phyloP scores from a whole-genome alignment of 2,797 vertebrate genomes.

The Vireo griseus region DNA sequence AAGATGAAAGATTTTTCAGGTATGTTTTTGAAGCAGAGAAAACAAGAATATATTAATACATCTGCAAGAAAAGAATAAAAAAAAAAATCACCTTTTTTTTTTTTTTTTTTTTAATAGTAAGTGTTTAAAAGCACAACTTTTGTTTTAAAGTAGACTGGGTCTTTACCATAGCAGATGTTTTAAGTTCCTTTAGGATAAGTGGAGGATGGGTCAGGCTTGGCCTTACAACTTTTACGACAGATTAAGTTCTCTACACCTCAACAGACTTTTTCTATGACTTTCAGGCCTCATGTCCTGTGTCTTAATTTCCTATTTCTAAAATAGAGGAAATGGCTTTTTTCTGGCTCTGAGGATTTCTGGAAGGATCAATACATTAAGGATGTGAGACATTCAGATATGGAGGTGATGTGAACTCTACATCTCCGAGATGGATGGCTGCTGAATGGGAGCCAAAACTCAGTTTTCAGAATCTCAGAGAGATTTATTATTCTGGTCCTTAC shows the following conservation, averaged over 20 bases:
- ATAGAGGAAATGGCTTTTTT: neutral
- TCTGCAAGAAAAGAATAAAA: neutral
- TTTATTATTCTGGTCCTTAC: constrained; percentile 1
- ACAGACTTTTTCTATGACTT: neutral
- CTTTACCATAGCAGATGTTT: neutral
- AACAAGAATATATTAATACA: neutral
- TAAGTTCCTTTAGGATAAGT: neutral
- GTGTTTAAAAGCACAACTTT: neutral
- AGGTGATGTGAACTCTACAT: neutral
- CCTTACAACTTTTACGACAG: neutral
- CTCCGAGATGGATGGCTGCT: neutral
- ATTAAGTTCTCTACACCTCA: neutral
- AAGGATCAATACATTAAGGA: neutral
- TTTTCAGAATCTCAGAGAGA: neutral
- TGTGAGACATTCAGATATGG: neutral
- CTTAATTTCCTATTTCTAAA: neutral
- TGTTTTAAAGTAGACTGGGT: neutral
- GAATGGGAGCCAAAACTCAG: neutral
- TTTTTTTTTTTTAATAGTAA: neutral
- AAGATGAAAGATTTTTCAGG: neutral
- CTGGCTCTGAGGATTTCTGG: neutral
- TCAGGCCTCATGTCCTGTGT: neutral
- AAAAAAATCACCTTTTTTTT: too few relatives aligned
- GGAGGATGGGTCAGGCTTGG: neutral
- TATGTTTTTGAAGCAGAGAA: neutral